Evolutionary conservation across 1,140 invertebrate species (phyloP), one percentile per base, ranked within the genome.

Genomic region (Sesamia nonagrioides): DNA sequence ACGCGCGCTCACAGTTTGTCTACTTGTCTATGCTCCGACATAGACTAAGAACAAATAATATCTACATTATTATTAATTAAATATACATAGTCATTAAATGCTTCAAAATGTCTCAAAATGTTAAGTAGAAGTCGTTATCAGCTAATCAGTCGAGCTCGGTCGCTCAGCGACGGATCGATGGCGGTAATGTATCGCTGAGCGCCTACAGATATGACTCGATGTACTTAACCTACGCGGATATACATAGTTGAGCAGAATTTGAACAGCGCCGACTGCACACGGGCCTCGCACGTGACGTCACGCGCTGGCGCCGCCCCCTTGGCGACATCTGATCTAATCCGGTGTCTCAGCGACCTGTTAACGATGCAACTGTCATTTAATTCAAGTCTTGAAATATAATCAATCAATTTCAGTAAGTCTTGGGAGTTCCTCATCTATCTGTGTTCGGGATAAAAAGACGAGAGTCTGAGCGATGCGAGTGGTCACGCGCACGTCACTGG

Each of bases 61-160:
- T 61, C 58, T 50, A 5, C 37, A 37, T 37, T 37, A 37, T 69
- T 48, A 15, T 68, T 56, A 27, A 48, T 74, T 58, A 68, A 68
- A 68, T 68, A 68, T 40, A 68, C 21, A 61, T 37, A 56, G 9
- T 54, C 21, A 50, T 50, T 82, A 88, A 88, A 84, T 81, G 82
- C 77, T 77, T 81, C 81, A 83, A 86, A 77, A 77, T 75, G 42
- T 61, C 27, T 73, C 2, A n/a, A 80, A 81, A 74, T 56, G 35
- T 79, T 48, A 48, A 58, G 77, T 79, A 48, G 68, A 76, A 79
- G 56, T 81, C 74, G 79, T 84, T 87, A 87, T 79, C 69, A 84
- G 80, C 88, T 89, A 89, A 81, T 88, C 86, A 88, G 86, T 86
- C 86, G 73, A 81, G 82, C 83, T 76, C 80, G 63, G 18, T 54